These are phyloP conservation scores for Ciconia stormi DNA, from an alignment of 2,113 vertebrate species.

Conservation along the genomic window DNA sequence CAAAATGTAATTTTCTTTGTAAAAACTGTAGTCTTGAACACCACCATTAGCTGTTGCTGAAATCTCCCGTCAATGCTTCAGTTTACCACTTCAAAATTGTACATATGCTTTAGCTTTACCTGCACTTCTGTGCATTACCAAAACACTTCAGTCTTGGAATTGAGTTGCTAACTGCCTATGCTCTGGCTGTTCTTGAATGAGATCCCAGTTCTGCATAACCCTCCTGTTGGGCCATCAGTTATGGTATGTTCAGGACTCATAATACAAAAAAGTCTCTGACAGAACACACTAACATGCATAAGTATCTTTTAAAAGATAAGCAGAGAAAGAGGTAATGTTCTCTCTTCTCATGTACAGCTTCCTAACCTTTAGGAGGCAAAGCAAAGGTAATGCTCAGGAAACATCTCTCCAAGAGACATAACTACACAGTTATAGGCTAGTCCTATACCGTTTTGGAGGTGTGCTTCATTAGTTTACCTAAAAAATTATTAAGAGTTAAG, in stretches of 20 bases:
- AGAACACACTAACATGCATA: background rate
- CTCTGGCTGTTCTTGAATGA: background rate
- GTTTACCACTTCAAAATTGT: background rate
- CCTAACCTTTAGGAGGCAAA: background rate
- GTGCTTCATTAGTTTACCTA: background rate
- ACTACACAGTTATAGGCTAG: background rate
- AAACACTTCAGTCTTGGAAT: accelerated
- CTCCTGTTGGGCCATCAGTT: background rate
- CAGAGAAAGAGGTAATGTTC: background rate
- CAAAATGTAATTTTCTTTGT: background rate
- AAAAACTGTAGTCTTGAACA: background rate
- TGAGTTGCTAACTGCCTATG: background rate
- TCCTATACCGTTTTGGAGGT: background rate
- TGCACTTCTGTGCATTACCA: background rate
- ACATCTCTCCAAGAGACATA: background rate
- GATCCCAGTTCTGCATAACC: accelerated
- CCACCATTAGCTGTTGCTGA: background rate
- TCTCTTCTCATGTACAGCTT: background rate
- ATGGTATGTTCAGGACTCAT: background rate
- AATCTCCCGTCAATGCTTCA: background rate
- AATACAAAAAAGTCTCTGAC: background rate
- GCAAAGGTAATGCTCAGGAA: background rate
- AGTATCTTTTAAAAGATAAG: background rate
- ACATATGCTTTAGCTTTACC: background rate
- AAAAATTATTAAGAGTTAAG: background rate